Evolutionary conservation across 2,797 vertebrate genomes (phyloP).

Genomic region (Poecile montanus): DNA sequence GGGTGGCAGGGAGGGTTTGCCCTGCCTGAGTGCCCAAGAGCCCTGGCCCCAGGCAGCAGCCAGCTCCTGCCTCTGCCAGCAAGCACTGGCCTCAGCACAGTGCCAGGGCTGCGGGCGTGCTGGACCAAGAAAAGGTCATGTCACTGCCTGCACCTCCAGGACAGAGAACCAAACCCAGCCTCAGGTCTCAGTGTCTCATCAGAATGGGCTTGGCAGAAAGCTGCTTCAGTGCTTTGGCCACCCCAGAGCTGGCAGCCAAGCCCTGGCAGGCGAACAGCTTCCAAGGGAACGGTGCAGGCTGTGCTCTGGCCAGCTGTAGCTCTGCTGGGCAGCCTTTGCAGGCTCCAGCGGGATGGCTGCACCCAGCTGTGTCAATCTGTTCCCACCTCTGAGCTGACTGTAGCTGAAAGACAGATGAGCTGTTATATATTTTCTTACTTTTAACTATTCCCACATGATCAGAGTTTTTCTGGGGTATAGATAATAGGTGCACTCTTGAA

Average conservation of each 20-base stretch:
- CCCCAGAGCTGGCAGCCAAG: background rate
- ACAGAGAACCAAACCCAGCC: background rate
- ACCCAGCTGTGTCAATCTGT: conserved; percentile 24
- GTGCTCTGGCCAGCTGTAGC: background rate
- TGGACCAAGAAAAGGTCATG: too few relatives aligned
- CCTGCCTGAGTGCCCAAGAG: background rate
- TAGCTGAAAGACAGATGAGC: conserved; percentile 42
- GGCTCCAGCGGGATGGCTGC: background rate
- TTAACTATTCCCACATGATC: conserved; percentile 50
- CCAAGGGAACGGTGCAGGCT: fast-evolving
- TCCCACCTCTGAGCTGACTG: conserved; percentile 26
- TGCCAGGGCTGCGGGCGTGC: background rate
- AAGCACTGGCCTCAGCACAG: background rate
- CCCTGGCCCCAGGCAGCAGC: background rate
- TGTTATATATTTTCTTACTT: conserved; percentile 46
- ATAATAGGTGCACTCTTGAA: conserved; percentile 32
- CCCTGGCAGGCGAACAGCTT: background rate
- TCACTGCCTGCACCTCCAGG: fast-evolving
- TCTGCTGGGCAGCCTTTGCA: background rate
- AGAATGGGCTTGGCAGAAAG: background rate
- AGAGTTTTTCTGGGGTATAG: background rate
- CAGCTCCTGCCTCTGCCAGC: background rate
- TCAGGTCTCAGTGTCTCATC: background rate
- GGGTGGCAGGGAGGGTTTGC: background rate
- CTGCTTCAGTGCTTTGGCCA: background rate